These are phyloP conservation scores for Cacoxenus indagator DNA, from an alignment of 2,888 invertebrate species.

Conservation along the genomic window DNA sequence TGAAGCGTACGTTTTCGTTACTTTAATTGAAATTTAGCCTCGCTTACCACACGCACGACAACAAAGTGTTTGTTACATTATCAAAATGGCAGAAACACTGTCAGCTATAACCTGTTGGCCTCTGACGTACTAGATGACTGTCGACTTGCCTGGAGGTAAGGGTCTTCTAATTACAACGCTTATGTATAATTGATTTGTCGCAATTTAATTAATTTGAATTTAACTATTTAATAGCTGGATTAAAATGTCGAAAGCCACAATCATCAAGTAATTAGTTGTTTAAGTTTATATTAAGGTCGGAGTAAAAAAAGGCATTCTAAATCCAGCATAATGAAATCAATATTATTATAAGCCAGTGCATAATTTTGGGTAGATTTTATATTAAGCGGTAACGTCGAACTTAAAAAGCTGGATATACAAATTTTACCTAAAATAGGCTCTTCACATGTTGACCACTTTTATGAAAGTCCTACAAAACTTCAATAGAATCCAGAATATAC, in stretches of 20 bases:
- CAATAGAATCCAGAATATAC: too few species aligned
- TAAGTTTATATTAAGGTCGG: slow-evolving; percentile 59
- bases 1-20: slow-evolving; percentile 13
- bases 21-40: slow-evolving; percentile 49
- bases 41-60: not conserved
- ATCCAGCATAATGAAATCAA: too few species aligned
- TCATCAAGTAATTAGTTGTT: slow-evolving; percentile 61
- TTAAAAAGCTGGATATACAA: too few species aligned
- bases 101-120: slow-evolving; percentile 3
- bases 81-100: not conserved
- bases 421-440: too few species aligned
- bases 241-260: slow-evolving; percentile 56
- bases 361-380: too few species aligned
- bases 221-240: slow-evolving; percentile 62
- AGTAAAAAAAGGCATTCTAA: too few species aligned
- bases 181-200: slow-evolving; percentile 64
- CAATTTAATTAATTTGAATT: slow-evolving; percentile 65
- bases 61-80: slow-evolving; percentile 3
- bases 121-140: not conserved
- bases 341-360: too few species aligned
- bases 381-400: too few species aligned
- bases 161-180: slow-evolving; percentile 64
- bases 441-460: too few species aligned
- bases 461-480: too few species aligned
- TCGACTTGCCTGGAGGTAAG: slow-evolving; percentile 34